Conservation (phyloP, 1,140 invertebrate genomes). For the Antheraea pernyi region DNA sequence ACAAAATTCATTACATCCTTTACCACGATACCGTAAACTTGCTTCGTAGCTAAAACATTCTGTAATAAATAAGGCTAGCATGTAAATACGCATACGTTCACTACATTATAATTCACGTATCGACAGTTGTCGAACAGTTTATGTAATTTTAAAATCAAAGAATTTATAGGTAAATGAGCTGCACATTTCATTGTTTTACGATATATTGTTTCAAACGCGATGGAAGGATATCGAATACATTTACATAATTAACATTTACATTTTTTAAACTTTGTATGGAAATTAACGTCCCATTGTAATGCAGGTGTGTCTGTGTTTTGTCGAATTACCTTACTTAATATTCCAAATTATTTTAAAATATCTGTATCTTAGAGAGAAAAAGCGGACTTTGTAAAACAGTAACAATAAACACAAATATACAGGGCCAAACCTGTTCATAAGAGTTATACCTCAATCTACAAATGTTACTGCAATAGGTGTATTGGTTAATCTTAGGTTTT, state of each 20-base stretch:
- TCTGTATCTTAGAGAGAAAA: background rate
- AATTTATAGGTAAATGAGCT: background rate
- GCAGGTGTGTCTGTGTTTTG: conserved; percentile 43
- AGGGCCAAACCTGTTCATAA: too few species aligned
- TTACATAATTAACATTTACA: conserved; percentile 65
- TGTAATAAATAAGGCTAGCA: conserved; percentile 25
- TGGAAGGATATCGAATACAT: conserved; percentile 58
- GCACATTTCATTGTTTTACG: conserved; percentile 27
- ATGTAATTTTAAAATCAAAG: background rate
- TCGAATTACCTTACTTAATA: conserved; percentile 19
- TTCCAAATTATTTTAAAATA: conserved; percentile 7
- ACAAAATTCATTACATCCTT: background rate
- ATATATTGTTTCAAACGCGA: conserved; percentile 39
- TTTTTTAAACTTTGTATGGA: conserved; percentile 60
- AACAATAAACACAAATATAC: too few species aligned
- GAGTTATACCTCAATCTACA: too few species aligned
- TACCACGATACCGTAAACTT: conserved; percentile 22
- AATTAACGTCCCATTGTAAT: conserved; percentile 55
- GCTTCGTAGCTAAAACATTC: conserved; percentile 28
- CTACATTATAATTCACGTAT: conserved; percentile 16
- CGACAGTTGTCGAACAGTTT: background rate
- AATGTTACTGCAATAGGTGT: too few species aligned
- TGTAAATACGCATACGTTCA: conserved; percentile 14
- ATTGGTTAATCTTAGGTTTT: too few species aligned
- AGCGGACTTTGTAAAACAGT: too few species aligned